Conservation (phyloP, 2,888 invertebrate species). For the Agriopis aurantiaria region DNA sequence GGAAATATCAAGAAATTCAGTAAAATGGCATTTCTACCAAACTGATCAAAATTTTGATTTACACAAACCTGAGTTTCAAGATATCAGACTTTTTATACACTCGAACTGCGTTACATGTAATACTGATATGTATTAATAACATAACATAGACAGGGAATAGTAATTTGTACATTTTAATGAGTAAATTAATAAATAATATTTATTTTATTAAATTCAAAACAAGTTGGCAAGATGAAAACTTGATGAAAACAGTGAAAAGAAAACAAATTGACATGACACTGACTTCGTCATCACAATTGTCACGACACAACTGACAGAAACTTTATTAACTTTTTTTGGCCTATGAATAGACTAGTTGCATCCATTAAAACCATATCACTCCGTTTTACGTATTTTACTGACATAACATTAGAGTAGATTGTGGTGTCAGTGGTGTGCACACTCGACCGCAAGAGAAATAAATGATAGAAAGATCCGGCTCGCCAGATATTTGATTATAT, state of each 20-base stretch:
- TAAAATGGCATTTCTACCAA: neutral
- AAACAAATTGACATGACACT: neutral
- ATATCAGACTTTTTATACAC: constrained; percentile 87
- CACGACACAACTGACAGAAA: neutral
- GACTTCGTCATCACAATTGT: neutral
- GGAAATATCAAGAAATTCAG: neutral
- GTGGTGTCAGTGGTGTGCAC: no score
- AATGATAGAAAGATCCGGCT: no score
- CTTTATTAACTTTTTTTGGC: no score
- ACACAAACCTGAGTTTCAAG: constrained; percentile 80
- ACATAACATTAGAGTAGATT: no score
- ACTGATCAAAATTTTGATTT: neutral
- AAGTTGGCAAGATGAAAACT: neutral
- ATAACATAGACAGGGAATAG: constrained; percentile 49
- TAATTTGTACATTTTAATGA: constrained; percentile 50
- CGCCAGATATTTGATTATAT: no score
- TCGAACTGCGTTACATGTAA: constrained; percentile 67
- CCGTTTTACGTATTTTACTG: no score
- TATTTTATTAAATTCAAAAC: neutral
- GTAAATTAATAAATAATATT: constrained; percentile 3
- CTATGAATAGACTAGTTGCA: no score
- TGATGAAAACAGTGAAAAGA: neutral
- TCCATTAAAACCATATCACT: no score
- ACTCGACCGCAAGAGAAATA: no score
- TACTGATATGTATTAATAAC: constrained; percentile 56